phyloP scores from a whole-genome alignment of 2,113 vertebrate genomes.

The Cynopterus brachyotis region DNA sequence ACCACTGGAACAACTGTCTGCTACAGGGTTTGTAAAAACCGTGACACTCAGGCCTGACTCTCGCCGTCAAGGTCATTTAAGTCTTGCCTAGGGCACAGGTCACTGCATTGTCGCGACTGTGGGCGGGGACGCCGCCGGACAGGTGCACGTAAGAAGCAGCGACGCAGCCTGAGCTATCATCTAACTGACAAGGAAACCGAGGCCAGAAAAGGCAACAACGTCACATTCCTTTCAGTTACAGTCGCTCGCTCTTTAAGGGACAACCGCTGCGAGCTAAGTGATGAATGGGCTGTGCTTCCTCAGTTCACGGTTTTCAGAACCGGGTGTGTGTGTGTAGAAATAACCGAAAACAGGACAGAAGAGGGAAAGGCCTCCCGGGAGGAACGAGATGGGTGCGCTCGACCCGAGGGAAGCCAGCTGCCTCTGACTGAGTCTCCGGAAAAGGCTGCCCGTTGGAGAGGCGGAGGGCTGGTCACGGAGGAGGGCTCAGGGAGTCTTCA shows the following conservation, averaged over 20 bases:
- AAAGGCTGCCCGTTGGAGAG: rapidly evolving
- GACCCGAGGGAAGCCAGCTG: too few relatives aligned
- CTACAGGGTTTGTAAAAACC: background rate
- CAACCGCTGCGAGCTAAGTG: background rate
- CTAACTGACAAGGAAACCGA: background rate
- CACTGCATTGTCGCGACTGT: rapidly evolving
- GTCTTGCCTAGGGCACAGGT: rapidly evolving
- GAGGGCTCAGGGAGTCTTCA: background rate
- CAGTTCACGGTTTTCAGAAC: background rate
- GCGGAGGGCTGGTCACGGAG: rapidly evolving
- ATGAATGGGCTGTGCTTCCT: background rate
- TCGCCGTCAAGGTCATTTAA: rapidly evolving
- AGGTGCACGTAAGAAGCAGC: background rate
- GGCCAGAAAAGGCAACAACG: background rate
- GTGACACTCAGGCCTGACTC: too few relatives aligned
- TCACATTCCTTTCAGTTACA: too few relatives aligned
- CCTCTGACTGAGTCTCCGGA: too few relatives aligned
- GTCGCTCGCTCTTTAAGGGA: background rate
- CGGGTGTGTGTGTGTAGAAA: background rate
- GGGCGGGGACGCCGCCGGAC: rapidly evolving
- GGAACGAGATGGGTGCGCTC: too few relatives aligned
- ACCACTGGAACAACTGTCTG: background rate
- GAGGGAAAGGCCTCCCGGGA: background rate
- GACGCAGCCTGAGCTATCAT: background rate
- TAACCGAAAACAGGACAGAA: background rate